A percentile compares a stretch with the other conserved stretches of the same genome.
phyloP scores from a whole-genome alignment of 2,888 invertebrate genomes.

The Meta bourneti region DNA sequence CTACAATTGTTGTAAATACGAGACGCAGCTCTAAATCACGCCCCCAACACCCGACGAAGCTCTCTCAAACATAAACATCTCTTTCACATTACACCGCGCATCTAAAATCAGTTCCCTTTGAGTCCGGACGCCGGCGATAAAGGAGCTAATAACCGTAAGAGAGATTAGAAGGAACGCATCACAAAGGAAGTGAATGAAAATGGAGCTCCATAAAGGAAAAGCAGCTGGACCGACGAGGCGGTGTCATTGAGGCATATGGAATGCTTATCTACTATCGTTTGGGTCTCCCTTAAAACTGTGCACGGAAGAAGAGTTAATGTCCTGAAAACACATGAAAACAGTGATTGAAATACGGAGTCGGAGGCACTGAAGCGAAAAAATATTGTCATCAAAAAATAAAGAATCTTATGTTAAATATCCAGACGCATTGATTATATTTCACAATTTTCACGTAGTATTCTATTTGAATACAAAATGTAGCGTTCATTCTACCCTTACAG shows the following conservation, averaged over 20 bases:
- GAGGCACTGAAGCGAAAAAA: no score
- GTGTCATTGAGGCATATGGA: background rate
- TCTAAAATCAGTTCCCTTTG: conserved; percentile 40
- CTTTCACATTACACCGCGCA: conserved; percentile 7
- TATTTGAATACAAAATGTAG: no score
- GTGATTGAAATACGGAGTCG: no score
- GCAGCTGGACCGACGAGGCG: background rate
- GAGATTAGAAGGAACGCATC: conserved; percentile 17
- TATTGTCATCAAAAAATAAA: no score
- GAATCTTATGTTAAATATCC: no score
- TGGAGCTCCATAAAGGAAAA: conserved; percentile 29
- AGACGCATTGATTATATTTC: no score
- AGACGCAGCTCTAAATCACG: no score
- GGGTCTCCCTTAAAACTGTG: conserved; percentile 5
- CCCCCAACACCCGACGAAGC: background rate
- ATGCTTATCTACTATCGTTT: conserved; percentile 25
- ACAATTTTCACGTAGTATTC: no score
- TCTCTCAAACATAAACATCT: conserved; percentile 25
- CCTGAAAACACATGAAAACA: background rate
- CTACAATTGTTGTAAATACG: no score
- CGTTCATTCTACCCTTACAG: no score
- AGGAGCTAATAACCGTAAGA: conserved; percentile 42
- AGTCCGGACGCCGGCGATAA: conserved; percentile 24
- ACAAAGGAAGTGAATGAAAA: conserved; percentile 19
- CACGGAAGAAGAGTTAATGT: background rate